Base-by-base conservation (phyloP, 2,888 invertebrate genomes). In the Habrosyne pyritoides region DNA sequence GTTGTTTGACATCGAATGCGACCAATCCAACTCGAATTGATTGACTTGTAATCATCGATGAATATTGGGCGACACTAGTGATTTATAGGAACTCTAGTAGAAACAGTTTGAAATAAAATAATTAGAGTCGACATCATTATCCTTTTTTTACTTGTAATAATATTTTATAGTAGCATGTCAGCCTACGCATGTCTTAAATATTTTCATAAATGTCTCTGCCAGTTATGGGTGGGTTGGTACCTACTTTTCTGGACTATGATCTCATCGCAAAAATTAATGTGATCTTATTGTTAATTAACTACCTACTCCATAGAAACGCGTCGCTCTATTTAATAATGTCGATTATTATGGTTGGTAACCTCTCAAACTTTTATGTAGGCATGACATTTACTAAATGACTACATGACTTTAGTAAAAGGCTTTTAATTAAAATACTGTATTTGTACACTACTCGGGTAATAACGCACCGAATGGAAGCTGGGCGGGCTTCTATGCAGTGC, bases 241-340 rank as follows among this genome's bases (percentile, higher is more conserved):
- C 36, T 67, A 65, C 64, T 64, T 64, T 59, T 64, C 54, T 69
- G 66, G 67, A 63, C 67, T 80, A 71, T 83, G 83, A 83, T 78
- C 71, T 82, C 83, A 83, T 75, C 77, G 64, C 61, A 59, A 60
- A 71, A 73, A 42, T 18, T 42, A 18, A 65, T 67, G 65, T 68
- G 67, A 21, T 58, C 57, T 62, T 64, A 72, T 67, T 70, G 61
- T 69, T 65, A 61, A 71, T 59, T 61, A 18, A 21, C 26, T 5
- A 47, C 14, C 14, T 14, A 48, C 48, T 24, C 28, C 33, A 33
- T 18, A 42, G 42, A 50, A 50, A 30, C 28, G 50, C 49, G 49
- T 18, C 49, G 49, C 30, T 10, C 10, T 28, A 49, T 28, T 24
- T 49, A 28, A 21, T 28, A 22, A 50, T 12, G 7, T 18, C 18